phyloP scores from a whole-genome alignment of 1,140 invertebrate genomes.

The Schlechtendalia chinensis region DNA sequence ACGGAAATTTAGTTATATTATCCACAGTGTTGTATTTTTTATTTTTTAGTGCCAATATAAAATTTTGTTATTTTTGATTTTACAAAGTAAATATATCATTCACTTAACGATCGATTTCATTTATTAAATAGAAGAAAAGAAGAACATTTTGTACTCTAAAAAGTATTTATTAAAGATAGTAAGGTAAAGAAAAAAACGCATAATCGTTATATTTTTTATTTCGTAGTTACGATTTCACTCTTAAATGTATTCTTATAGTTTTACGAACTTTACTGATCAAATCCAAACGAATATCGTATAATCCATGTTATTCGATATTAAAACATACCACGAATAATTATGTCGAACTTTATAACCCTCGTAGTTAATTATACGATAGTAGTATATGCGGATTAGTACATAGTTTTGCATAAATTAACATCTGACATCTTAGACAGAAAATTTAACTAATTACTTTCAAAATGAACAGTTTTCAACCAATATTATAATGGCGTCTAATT shows the following conservation, averaged over 20 bases:
- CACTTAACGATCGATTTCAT: background rate
- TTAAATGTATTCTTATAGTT: background rate
- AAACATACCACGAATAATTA: background rate
- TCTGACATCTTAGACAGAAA: background rate
- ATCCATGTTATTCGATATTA: background rate
- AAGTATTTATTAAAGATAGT: background rate
- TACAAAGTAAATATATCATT: background rate
- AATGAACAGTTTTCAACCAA: background rate
- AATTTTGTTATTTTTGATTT: background rate
- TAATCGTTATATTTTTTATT: background rate
- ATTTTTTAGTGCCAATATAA: background rate
- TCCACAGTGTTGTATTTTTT: background rate
- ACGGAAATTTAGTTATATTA: too few species aligned
- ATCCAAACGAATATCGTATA: too few species aligned
- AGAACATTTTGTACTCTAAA: background rate
- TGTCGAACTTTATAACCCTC: background rate
- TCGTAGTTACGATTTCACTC: background rate
- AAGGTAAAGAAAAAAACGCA: background rate
- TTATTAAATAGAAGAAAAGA: background rate
- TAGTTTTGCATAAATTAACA: background rate
- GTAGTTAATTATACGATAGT: background rate
- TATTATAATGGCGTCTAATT: background rate
- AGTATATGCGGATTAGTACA: background rate
- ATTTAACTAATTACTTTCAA: slow-evolving; percentile 14
- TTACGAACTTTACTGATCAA: too few species aligned